A percentile compares a stretch with the other conserved stretches of the same genome.
Conservation (phyloP, 2,113 vertebrate genomes). For the Trogon surrucura region DNA sequence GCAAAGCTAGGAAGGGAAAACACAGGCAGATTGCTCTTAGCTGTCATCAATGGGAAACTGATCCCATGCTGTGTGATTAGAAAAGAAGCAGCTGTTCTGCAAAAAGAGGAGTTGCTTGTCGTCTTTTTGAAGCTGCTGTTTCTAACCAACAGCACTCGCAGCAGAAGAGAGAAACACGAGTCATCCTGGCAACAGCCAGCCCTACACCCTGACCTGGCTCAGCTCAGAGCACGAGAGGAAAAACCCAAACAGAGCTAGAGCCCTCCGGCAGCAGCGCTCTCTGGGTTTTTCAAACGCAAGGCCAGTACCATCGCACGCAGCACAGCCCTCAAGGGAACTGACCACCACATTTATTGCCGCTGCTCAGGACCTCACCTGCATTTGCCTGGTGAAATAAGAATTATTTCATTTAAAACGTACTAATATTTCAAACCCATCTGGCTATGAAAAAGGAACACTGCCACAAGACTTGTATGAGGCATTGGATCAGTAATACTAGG, state of each 20-base stretch:
- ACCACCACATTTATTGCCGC: accelerated
- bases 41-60: neutral
- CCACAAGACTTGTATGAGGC: neutral
- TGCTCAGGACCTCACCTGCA: neutral
- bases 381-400: neutral
- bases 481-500: neutral
- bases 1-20: neutral
- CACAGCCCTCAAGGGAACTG: neutral
- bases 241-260: neutral
- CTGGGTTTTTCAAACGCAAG: accelerated
- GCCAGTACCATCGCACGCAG: accelerated
- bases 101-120: neutral
- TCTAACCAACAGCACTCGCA: accelerated
- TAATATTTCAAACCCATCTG: neutral
- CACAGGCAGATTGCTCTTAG: neutral
- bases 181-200: neutral
- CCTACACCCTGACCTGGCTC: accelerated
- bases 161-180: neutral
- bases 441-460: neutral
- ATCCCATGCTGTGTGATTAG: accelerated
- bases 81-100: neutral
- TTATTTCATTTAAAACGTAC: neutral
- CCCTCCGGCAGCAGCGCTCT: accelerated
- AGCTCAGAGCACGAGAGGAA: neutral
- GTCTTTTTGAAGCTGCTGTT: neutral